Evolutionary conservation across 1,140 invertebrate species (phyloP), one percentile per base, ranked within the genome.

Genomic region (Micrasema minimum): DNA sequence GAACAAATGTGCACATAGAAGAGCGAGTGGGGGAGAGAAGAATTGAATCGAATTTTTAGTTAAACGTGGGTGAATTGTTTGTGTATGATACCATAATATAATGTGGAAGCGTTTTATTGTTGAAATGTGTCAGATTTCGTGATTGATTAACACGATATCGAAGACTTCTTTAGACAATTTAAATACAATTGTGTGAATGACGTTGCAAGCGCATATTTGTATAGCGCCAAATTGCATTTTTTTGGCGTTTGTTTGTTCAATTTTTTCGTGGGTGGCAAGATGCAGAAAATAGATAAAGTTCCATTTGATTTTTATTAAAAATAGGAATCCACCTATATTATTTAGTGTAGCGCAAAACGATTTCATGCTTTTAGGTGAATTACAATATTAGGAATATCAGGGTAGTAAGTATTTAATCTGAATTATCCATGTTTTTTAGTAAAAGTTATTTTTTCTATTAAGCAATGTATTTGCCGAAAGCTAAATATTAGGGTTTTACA

Each of bases 51-150:
- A 59, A 59, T 59, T 59, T 59, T 59, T 59, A 59, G 22, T 11
- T 59, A 59, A 59, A 59, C 55, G 55, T 59, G 55, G 55, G 55
- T 59, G 55, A 59, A 59, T 59, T 43, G 55, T 59, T 43, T 59
- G 37, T 22, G 37, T 43, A 59, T 64, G 61, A 46, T 35, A 16
- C 14, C 43, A 18, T 64, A n/a, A n/a, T n/a, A 48, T 64, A 48
- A 48, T 64, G 61, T 31, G 61, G 43, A 64, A 64, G 61, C 41
- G 23, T 64, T 31, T 35, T 48, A 48, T 64, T 48, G 45, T 64
- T 46, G 23, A 18, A 41, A 37, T 10, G 26, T 41, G 62, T 66
- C 62, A 51, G 20, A 4, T 51, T 50, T 37, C 35, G 26, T 66
- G 62, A 66, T 66, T 66, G 62, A 66, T 66, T 38, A 66, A 66